Conservation (phyloP, 2,113 vertebrate genomes). For the Oncorhynchus tshawytscha region DNA sequence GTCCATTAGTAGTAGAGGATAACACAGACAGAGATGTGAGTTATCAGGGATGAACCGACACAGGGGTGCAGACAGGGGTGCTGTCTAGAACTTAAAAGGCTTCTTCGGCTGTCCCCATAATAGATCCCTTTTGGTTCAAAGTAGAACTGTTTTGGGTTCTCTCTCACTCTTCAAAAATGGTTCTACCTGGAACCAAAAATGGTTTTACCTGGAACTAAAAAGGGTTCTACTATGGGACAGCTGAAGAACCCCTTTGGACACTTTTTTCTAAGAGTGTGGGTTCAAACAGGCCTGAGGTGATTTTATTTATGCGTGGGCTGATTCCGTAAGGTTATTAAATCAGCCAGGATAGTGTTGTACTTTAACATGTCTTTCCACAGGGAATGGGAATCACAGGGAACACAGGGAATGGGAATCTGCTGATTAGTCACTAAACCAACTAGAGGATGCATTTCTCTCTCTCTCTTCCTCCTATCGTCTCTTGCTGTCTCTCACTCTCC, state of each 20-base stretch:
- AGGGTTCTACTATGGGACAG: too few species aligned
- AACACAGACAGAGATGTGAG: constrained; percentile 29
- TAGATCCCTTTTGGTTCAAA: too few species aligned
- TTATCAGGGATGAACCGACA: constrained; percentile 20
- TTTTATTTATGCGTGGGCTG: background rate
- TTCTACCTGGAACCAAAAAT: too few species aligned
- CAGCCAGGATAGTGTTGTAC: constrained; percentile 12
- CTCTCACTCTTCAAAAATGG: too few species aligned
- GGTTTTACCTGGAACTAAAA: too few species aligned
- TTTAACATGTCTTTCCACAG: constrained; percentile 16
- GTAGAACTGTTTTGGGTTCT: too few species aligned
- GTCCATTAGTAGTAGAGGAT: constrained; percentile 16
- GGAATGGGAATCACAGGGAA: background rate
- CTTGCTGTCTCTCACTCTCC: background rate
- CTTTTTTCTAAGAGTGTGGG: background rate
- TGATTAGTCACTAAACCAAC: too few species aligned
- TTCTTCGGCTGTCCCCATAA: too few species aligned
- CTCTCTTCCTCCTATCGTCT: background rate
- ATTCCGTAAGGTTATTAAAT: constrained; percentile 7
- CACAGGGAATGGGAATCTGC: constrained; percentile 33
- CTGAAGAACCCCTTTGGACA: too few species aligned
- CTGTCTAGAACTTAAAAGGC: too few species aligned
- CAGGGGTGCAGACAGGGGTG: background rate
- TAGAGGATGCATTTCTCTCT: background rate
- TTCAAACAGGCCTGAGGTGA: background rate